phyloP scores from a whole-genome alignment of 2,113 vertebrate species.

The Gnathonemus longibarbis region DNA sequence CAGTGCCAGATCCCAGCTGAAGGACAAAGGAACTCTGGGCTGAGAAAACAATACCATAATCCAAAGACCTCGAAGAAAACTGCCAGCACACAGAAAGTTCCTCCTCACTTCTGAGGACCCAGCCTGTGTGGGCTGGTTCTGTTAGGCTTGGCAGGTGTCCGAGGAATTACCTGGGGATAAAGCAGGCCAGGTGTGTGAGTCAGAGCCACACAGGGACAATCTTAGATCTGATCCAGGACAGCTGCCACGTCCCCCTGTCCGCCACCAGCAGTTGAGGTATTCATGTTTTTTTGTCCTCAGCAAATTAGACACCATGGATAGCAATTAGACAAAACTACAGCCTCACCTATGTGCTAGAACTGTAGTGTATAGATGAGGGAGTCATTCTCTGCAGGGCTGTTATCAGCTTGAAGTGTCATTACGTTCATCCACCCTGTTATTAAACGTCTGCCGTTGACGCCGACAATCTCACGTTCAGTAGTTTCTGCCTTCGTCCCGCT shows the following conservation, averaged over 20 bases:
- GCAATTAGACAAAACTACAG: constrained; percentile 53
- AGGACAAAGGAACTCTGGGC: background rate
- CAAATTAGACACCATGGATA: constrained; percentile 38
- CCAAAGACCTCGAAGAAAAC: background rate
- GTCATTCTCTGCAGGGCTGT: constrained; percentile 46
- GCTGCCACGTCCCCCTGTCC: constrained; percentile 15
- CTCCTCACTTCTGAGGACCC: background rate
- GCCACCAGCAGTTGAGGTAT: constrained; percentile 38
- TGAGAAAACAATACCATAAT: background rate
- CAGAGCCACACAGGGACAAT: background rate
- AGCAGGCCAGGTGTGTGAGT: constrained; percentile 12
- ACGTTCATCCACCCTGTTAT: constrained; percentile 26
- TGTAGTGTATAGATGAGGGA: constrained; percentile 44
- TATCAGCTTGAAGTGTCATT: constrained; percentile 58
- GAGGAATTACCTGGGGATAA: constrained; percentile 57
- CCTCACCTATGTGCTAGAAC: constrained; percentile 58
- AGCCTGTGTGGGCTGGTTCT: constrained; percentile 28
- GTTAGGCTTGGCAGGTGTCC: constrained; percentile 28
- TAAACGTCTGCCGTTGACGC: background rate
- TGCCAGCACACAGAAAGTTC: background rate
- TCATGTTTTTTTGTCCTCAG: background rate
- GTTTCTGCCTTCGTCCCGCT: background rate
- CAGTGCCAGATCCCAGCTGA: background rate
- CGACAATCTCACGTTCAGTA: background rate
- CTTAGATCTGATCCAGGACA: background rate